Evolutionary conservation across 2,113 vertebrate genomes (phyloP), one percentile per base, ranked within the genome.

Genomic region (Calidris pygmaea): DNA sequence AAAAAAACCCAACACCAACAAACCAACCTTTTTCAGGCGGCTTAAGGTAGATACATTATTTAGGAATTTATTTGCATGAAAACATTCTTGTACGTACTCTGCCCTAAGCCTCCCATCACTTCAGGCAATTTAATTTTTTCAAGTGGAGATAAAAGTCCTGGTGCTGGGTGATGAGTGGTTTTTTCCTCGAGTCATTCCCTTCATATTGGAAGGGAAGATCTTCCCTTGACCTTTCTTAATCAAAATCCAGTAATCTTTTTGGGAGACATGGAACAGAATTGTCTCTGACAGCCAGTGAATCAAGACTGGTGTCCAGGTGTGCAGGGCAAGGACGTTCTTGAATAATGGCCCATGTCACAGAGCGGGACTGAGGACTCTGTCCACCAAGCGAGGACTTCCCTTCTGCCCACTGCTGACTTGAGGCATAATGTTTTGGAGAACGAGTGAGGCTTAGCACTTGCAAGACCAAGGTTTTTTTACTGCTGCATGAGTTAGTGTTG

Each of bases 241-340:
- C 92, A 95, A 93, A 93, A 95, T 87, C 83, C 85, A 85, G 92
- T 95, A 92, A 79, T 96, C 77, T 95, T 96, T 92, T 70, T 47
- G 59, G 86, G 62, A 85, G 84, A 91, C 77, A 7, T 8, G n/a
- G 68, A 73, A 34, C 67, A 87, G 73, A 92, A 92, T 82, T 82
- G 84, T 85, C 66, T 93, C 71, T 95, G 92, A 76, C 92, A 96
- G 89, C 50, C 66, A 27, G 77, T 67, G 83, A 82, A 82, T 89
- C 94, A 93, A 91, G 89, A 41, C 66, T 32, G 35, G 22, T 85
- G 59, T 62, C 77, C 66, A 10, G 3, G 7, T 59, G 81, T 71
- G 83, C 22, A 73, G 71, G 67, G 82, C 84, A 94, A 83, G 86
- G 86, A 73, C 7, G 0, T 89, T 67, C 27, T 65, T 63, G 83